Evolutionary conservation across 2,797 vertebrate genomes (phyloP).

Genomic region (Cossypha heuglini): DNA sequence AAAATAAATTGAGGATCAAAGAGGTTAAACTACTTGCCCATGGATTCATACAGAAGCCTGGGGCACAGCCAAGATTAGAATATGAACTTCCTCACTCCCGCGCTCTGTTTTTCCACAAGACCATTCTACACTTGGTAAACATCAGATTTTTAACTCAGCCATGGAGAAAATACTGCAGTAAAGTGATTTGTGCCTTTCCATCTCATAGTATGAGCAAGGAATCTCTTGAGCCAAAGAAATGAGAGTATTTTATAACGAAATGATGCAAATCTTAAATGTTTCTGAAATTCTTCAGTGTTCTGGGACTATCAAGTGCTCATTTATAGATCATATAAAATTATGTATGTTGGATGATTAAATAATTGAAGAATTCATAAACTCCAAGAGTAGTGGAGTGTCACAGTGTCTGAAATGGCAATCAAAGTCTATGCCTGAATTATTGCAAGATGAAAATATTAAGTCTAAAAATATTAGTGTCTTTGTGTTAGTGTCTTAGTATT

Average conservation of each 20-base stretch:
- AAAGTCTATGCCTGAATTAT: neutral
- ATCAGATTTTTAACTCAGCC: neutral
- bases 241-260: neutral
- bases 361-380: neutral
- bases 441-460: neutral
- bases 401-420: neutral
- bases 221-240: neutral
- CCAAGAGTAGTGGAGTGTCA: neutral
- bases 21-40: slow-evolving; percentile 1
- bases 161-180: neutral
- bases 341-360: neutral
- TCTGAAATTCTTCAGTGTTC: neutral
- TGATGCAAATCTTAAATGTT: neutral
- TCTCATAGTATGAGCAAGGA: neutral
- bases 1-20: slow-evolving; percentile 46
- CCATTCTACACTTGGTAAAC: neutral
- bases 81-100: neutral
- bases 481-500: neutral
- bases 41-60: neutral
- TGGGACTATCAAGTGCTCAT: neutral
- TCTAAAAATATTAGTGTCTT: neutral
- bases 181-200: neutral
- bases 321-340: neutral
- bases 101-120: neutral
- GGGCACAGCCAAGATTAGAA: neutral